phyloP scores from a whole-genome alignment of 2,888 invertebrate species.

The Papilio demoleus region DNA sequence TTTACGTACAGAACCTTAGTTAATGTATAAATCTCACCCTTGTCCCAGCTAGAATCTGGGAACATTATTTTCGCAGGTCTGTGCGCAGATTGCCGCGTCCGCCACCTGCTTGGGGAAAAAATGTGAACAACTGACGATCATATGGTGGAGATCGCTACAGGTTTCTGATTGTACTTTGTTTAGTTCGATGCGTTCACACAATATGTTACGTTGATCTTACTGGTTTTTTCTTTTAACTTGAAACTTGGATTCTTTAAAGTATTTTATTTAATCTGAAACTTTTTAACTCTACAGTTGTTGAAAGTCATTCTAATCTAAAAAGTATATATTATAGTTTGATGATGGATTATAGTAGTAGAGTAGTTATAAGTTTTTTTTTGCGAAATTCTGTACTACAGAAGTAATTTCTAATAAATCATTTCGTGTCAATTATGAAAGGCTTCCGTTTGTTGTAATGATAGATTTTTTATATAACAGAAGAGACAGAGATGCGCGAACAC shows the following conservation, averaged over 20 bases:
- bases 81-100: slow-evolving; percentile 71
- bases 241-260: background rate
- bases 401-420: no score
- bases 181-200: slow-evolving; percentile 27
- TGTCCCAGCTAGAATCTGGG: slow-evolving; percentile 60
- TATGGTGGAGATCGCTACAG: slow-evolving; percentile 58
- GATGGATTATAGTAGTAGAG: no score
- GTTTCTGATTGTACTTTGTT: slow-evolving; percentile 39
- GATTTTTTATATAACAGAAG: no score
- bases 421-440: slow-evolving; percentile 3
- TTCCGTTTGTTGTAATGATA: slow-evolving; percentile 12
- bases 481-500: no score
- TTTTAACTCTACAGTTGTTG: background rate
- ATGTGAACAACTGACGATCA: slow-evolving; percentile 72
- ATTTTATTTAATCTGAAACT: background rate
- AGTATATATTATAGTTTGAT: no score
- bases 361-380: no score
- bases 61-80: slow-evolving; percentile 68
- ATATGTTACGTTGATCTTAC: slow-evolving; percentile 8
- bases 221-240: slow-evolving; percentile 37
- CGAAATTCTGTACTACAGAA: no score
- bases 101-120: slow-evolving; percentile 72
- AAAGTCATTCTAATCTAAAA: background rate
- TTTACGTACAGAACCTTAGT: slow-evolving; percentile 27
- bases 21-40: slow-evolving; percentile 49